A percentile compares a stretch with the other conserved stretches of the same genome.
phyloP scores from a whole-genome alignment of 2,113 vertebrate species.

The Catharus minimus region DNA sequence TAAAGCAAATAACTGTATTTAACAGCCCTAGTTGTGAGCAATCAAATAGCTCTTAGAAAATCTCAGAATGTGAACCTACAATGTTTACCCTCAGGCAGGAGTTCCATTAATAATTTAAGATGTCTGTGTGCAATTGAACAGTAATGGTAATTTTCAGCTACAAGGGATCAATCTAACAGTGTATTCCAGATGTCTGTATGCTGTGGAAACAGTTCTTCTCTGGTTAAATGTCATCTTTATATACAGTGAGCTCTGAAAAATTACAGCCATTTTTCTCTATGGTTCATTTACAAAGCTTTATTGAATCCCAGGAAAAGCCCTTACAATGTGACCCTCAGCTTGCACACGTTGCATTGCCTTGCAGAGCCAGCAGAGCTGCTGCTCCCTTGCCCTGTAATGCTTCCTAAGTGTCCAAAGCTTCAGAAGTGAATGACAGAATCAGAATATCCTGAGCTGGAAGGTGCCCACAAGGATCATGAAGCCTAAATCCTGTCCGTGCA shows the following conservation, averaged over 20 bases:
- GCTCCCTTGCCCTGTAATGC: neutral
- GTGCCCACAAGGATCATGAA: neutral
- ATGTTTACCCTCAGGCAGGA: conserved; percentile 24
- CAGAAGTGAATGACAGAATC: neutral
- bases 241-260: conserved; percentile 1
- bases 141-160: conserved; percentile 39
- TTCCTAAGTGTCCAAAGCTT: neutral
- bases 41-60: conserved; percentile 37
- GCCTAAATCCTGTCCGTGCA: neutral
- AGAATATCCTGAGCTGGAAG: neutral
- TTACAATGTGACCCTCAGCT: neutral
- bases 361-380: neutral
- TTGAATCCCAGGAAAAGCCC: neutral
- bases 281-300: neutral
- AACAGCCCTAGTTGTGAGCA: conserved; percentile 29
- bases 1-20: conserved; percentile 57
- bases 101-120: conserved; percentile 47
- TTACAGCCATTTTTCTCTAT: neutral
- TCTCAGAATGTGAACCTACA: conserved; percentile 25
- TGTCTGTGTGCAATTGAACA: conserved; percentile 21
- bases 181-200: neutral
- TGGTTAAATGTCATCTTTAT: neutral
- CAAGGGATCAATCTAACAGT: neutral
- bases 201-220: neutral
- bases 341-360: fast-evolving